Conservation (phyloP, 92 coral and sea anemone species). For the Paramuricea clavata region DNA sequence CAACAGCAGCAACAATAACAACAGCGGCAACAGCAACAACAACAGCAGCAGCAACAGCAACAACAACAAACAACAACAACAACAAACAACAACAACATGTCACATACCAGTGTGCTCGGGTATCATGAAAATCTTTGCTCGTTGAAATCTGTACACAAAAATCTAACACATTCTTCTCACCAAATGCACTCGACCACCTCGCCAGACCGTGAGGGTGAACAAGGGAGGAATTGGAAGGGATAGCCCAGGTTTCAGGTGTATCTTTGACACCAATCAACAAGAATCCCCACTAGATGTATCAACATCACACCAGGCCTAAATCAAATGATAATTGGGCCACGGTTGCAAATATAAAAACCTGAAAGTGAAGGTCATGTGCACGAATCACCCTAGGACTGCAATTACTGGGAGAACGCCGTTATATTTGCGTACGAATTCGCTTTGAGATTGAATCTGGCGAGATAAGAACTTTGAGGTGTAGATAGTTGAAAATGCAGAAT, state of each 20-base stretch:
- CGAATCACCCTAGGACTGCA: no score
- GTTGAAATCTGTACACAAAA: not conserved
- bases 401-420: no score
- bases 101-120: not conserved
- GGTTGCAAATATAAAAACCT: no score
- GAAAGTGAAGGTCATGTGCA: no score
- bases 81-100: not conserved
- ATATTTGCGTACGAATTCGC: no score
- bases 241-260: not conserved
- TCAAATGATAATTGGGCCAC: not conserved
- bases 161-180: not conserved
- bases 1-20: no score
- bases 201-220: not conserved
- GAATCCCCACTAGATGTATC: not conserved
- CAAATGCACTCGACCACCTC: not conserved
- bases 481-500: no score
- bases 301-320: not conserved
- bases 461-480: no score
- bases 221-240: not conserved
- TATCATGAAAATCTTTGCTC: not conserved
- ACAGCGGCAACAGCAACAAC: not conserved
- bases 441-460: no score
- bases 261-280: not conserved
- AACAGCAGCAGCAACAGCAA: not conserved
- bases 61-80: not conserved